Evolutionary conservation across 2,888 invertebrate genomes (phyloP), one percentile per base, ranked within the genome.

Genomic region (Sialis lutaria): DNA sequence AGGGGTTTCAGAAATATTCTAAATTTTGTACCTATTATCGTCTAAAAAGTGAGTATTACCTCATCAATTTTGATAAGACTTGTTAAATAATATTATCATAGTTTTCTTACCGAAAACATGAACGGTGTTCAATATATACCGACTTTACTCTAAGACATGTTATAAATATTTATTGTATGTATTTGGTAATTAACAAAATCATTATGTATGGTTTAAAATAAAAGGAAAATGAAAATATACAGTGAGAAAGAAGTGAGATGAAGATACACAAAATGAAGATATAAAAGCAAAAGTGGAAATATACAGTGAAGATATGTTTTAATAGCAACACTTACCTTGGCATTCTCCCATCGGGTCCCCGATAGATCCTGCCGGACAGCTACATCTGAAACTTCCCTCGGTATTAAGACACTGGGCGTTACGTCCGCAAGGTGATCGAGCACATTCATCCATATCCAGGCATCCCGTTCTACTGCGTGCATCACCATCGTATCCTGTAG

Each of bases 311-410:
- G 10, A 10, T 39, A 6, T 2, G 4, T 22, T 8, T 1, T 32
- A n/a, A n/a, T n/a, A 13, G n/a, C 8, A 10, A 10, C 9, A 44
- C 64, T 64, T 77, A 86, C 86, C 86, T 67, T 74, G 72, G 64
- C 88, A 89, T 55, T 74, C 75, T 45, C 73, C 67, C 62, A 77
- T 72, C 13, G 89, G 83, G 64, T 90, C 80, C 55, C 89, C 89
- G 54, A 76, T 72, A 64, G 78, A 87, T 56, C 90, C 90, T 56
- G 80, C 77, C 45, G 87, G 87, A 63, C 91, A 91, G 42, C 77
- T 60, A 64, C 91, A 91, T 54, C 77, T 77, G 64, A 79, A 87
- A 55, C 78, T 79, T 53, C 87, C 89, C 49, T 81, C 78, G 45
- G 79, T 68, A 62, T 90, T 89, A 51, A 78, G 75, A 61, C 91